phyloP scores from a whole-genome alignment of 2,113 vertebrate species.

The Periophthalmus modestus region DNA sequence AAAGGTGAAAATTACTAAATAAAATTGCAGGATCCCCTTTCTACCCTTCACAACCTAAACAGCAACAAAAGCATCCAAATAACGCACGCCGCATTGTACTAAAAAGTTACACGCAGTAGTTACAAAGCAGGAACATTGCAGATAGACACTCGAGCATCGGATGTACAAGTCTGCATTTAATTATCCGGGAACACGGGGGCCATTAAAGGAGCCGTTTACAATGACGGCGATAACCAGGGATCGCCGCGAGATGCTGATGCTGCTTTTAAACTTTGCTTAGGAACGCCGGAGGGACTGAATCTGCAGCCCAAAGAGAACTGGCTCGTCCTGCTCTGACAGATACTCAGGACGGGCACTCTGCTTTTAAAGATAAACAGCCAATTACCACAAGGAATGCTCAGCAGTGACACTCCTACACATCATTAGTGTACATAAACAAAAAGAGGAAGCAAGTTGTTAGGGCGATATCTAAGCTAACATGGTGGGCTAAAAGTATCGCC shows the following conservation, averaged over 20 bases:
- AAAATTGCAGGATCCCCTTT: not conserved
- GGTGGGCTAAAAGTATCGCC: conserved; percentile 3
- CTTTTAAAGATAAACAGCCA: conserved; percentile 50
- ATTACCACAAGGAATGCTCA: conserved; percentile 49
- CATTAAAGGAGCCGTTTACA: not conserved
- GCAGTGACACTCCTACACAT: conserved; percentile 48
- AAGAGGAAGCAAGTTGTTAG: conserved; percentile 10
- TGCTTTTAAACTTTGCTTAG: conserved; percentile 9
- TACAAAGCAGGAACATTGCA: not conserved
- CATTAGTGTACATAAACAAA: conserved; percentile 5
- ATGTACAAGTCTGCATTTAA: conserved; percentile 3
- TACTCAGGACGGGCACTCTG: conserved; percentile 36
- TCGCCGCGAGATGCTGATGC: conserved; percentile 26
- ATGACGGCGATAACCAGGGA: conserved; percentile 14
- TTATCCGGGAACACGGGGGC: not conserved
- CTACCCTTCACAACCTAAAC: not conserved
- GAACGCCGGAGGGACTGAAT: conserved; percentile 7
- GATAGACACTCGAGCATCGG: conserved; percentile 24
- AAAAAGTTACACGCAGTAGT: not conserved
- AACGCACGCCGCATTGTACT: not conserved
- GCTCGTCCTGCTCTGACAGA: conserved; percentile 47
- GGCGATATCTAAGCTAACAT: not conserved
- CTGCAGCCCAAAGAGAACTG: conserved; percentile 25
- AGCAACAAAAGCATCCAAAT: not conserved
- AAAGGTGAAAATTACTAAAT: not conserved